Evolutionary conservation across 2,888 invertebrate genomes (phyloP).

Genomic region (Vesta saturnalis): DNA sequence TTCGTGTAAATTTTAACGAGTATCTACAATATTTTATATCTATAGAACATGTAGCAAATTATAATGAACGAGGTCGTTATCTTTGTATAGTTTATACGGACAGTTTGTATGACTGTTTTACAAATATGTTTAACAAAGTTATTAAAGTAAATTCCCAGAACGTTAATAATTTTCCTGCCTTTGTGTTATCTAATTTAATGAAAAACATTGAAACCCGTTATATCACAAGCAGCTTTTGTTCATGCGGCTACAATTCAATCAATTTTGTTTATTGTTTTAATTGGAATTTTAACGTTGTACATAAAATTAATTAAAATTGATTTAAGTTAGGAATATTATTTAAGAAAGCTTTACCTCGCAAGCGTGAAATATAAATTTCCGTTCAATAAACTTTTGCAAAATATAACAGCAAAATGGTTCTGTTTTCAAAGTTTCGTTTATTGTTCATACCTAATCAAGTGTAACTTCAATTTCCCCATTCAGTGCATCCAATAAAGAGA

Average conservation of each 20-base stretch:
- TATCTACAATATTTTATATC: slow-evolving; percentile 33
- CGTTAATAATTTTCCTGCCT: slow-evolving; percentile 44
- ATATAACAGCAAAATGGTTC: background rate
- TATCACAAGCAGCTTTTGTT: background rate
- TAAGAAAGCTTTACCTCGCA: background rate
- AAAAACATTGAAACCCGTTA: slow-evolving; percentile 23
- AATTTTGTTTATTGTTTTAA: background rate
- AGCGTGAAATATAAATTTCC: background rate
- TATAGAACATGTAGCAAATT: slow-evolving; percentile 45
- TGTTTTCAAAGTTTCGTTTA: slow-evolving; percentile 13
- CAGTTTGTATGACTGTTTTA: slow-evolving; percentile 54
- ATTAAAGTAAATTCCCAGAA: slow-evolving; percentile 52
- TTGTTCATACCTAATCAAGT: slow-evolving; percentile 12
- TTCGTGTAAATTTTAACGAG: slow-evolving; percentile 24
- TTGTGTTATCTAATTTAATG: slow-evolving; percentile 44
- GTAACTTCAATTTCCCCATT: slow-evolving; percentile 15
- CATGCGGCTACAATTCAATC: background rate
- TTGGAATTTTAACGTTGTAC: background rate
- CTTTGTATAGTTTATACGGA: slow-evolving; percentile 49
- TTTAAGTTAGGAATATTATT: background rate
- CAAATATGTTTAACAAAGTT: slow-evolving; percentile 41
- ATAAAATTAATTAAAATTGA: background rate
- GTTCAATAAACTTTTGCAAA: background rate
- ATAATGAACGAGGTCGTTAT: slow-evolving; percentile 51
- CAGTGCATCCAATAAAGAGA: slow-evolving; percentile 7